Evolutionary conservation across 2,888 invertebrate species (phyloP).

Genomic region (Aphrophora alni): DNA sequence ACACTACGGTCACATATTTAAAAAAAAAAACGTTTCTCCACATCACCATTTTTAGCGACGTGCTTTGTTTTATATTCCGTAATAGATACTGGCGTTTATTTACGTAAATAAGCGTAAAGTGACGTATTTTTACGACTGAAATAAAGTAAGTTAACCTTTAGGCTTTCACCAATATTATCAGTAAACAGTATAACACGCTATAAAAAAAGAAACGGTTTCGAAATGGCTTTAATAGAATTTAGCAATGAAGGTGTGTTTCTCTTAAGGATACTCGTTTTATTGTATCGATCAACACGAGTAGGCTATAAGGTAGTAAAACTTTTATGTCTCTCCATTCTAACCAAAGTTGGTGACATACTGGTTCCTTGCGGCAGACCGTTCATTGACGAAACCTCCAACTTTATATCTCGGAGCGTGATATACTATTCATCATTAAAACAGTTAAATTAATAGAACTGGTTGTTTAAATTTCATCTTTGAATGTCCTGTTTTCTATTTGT

Average conservation of each 20-base stretch:
- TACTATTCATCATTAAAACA: neutral
- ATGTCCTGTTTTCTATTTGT: neutral
- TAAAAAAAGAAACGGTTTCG: neutral
- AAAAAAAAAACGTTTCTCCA: too few relatives aligned
- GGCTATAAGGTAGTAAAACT: neutral
- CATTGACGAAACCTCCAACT: neutral
- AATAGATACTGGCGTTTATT: too few relatives aligned
- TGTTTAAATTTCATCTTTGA: neutral
- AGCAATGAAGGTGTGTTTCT: neutral
- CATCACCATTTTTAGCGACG: too few relatives aligned
- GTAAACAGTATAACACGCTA: neutral
- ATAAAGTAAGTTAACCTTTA: neutral
- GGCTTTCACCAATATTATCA: neutral
- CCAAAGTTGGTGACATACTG: neutral
- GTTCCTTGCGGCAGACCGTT: neutral
- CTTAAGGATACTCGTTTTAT: too few relatives aligned
- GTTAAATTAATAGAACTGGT: neutral
- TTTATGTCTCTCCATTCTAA: neutral
- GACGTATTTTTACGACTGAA: neutral
- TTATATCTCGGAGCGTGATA: neutral
- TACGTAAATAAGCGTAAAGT: too few relatives aligned
- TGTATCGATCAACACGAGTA: neutral
- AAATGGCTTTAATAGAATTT: neutral
- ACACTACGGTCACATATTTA: too few relatives aligned
- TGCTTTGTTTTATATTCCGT: too few relatives aligned